Evolutionary conservation across 2,113 vertebrate genomes (phyloP).

Genomic region (Xyrauchen texanus): DNA sequence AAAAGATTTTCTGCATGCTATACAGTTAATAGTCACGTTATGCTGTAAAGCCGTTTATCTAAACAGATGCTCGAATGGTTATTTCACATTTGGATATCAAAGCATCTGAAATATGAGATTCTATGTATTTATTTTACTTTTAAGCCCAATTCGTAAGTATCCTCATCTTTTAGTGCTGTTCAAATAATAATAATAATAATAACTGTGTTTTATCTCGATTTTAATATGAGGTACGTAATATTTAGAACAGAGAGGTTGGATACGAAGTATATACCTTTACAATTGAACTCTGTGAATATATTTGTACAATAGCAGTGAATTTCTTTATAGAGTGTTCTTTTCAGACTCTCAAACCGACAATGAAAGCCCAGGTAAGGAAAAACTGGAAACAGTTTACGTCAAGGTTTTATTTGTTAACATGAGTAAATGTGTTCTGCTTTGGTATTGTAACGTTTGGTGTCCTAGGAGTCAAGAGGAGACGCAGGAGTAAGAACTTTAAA

Average conservation of each 20-base stretch:
- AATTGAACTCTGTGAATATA: background rate
- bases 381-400: no score
- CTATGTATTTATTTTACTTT: background rate
- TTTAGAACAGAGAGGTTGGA: background rate
- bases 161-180: background rate
- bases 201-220: no score
- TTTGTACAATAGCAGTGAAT: background rate
- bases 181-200: no score
- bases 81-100: background rate
- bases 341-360: no score
- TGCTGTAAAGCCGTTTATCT: background rate
- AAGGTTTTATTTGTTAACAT: no score
- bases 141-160: constrained; percentile 13
- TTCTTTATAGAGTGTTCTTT: background rate
- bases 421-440: no score
- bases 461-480: no score
- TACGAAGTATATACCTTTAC: background rate
- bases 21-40: background rate
- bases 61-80: background rate
- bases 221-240: no score
- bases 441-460: no score
- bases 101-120: background rate
- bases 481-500: no score
- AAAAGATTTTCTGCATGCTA: background rate
- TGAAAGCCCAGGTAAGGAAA: no score